These are phyloP conservation scores for Platycheirus albimanus DNA, from an alignment of 2,888 invertebrate species.

Conservation along the genomic window DNA sequence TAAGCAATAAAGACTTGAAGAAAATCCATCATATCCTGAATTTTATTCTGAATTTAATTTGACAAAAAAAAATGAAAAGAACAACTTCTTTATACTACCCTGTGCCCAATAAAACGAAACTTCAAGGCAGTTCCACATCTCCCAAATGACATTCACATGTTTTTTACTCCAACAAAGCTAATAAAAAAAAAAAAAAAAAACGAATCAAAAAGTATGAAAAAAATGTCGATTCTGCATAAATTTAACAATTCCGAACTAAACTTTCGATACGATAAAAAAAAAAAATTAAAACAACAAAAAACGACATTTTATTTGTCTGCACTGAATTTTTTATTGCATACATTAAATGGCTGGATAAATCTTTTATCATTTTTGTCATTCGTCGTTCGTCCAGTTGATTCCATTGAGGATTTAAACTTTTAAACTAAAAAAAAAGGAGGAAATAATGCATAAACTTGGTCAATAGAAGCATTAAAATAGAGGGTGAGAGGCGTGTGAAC, in stretches of 20 bases:
- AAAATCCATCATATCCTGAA: no score
- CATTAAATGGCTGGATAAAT: not conserved
- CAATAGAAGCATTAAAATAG: not conserved
- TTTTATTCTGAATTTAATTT: no score
- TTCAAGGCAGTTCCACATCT: not conserved
- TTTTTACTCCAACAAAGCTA: conserved; percentile 2
- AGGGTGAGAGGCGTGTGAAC: not conserved
- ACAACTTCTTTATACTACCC: not conserved
- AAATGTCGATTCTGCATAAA: not conserved
- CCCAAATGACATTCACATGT: not conserved
- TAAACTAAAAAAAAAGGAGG: not conserved
- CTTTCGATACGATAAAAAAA: no score
- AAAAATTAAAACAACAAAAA: not conserved
- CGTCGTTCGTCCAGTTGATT: not conserved
- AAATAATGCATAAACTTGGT: not conserved
- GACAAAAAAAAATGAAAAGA: no score
- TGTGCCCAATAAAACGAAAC: not conserved
- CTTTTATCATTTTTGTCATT: not conserved
- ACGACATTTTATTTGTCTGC: no score
- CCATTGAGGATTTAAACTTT: not conserved
- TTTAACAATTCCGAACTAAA: not conserved
- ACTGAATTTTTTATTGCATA: not conserved
- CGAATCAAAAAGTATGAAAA: not conserved
- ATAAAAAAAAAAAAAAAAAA: not conserved
- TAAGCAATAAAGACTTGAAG: not conserved